Evolutionary conservation across 2,113 vertebrate genomes (phyloP), one percentile per base, ranked within the genome.

Genomic region (Macquaria ambigua): DNA sequence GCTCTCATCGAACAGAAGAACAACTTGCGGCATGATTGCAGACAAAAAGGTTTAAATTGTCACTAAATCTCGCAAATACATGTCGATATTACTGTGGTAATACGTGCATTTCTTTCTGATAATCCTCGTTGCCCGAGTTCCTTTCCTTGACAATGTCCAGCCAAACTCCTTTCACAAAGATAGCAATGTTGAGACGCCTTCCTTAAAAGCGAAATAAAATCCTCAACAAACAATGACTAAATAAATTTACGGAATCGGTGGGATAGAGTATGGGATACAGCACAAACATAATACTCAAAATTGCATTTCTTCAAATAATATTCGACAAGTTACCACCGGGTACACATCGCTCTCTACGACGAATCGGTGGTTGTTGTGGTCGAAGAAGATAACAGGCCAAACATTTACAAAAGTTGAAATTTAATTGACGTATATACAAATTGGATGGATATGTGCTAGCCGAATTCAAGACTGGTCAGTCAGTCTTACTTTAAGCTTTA

Each of bases 321-420:
- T 0, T 18, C 10, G 12, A 50, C 9, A 16, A 34, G 34, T 34
- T 8, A 31, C 2, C 15, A 3, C 18, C 48, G 3, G 28, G 8
- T 14, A 1, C 12, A 34, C 14, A 0, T 14, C 0, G 31, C 55
- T 34, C 1, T 43, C 9, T 18, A 10, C 16, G 25, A 21, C 11
- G 3, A 61, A 3, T n/a, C 5, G 34, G 16, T 11, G 4, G 11
- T 0, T 48, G 37, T 76, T 72, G 20, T 37, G 59, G 5, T 34
- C 20, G 34, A 62, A 2, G 71, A 48, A 8, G 10, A 59, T 3
- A 7, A 56, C 34, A 72, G 89, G 81, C 81, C 77, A 79, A 82
- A 77, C 34, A 59, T 23, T 16, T 55, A 41, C 3, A 28, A 75
- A 81, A 68, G 74, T 79, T 20, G 0, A 18, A 84, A 53, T 55